Base-by-base conservation (phyloP, 1,140 invertebrate species). In the Diachasmimorpha longicaudata region DNA sequence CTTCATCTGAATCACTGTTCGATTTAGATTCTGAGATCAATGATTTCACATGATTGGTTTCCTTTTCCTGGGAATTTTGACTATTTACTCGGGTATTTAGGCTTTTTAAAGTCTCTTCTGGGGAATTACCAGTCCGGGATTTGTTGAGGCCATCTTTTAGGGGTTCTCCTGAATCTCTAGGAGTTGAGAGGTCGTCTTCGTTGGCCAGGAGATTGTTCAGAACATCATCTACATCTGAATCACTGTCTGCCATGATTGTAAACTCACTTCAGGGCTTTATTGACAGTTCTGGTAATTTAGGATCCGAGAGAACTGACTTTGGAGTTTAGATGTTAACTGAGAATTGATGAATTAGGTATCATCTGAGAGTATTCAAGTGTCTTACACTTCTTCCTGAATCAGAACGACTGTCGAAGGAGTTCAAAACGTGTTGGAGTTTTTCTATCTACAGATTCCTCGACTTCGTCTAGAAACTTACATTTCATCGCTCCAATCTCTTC, bases 191-290 rank as follows among this genome's bases (percentile, higher is more conserved):
- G 0, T 73, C 70, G 16, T 70, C 70, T 21, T 73, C 73, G 58
- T 82, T 84, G 66, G 79, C 83, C 44, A 89, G 67, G 11, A 88
- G 80, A 77, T 83, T 77, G 68, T 82, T 81, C 13, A 89, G 70
- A 16, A 87, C 36, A 39, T 88, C 82, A 42, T 75, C 84, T n/a
- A 81, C 37, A 48, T 89, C 87, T 4, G 82, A 83, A 63, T 87
- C 81, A 72, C 66, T 68, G 25, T 36, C 31, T 39, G 36, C 10
- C 36, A 39, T 68, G 25, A 66, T n/a, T 68, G 25, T 16, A 11
- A 9, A 14, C 13, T 25, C 0, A 25, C n/a, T 66, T 66, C 3
- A 58, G 9, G 21, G 21, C n/a, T 58, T 46, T n/a, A n/a, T 46
- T 46, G 2, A n/a, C 11, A 14, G 11, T 46, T 46, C 9, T 46